Conservation (phyloP, 2,888 invertebrate genomes). For the Sericinus montela region DNA sequence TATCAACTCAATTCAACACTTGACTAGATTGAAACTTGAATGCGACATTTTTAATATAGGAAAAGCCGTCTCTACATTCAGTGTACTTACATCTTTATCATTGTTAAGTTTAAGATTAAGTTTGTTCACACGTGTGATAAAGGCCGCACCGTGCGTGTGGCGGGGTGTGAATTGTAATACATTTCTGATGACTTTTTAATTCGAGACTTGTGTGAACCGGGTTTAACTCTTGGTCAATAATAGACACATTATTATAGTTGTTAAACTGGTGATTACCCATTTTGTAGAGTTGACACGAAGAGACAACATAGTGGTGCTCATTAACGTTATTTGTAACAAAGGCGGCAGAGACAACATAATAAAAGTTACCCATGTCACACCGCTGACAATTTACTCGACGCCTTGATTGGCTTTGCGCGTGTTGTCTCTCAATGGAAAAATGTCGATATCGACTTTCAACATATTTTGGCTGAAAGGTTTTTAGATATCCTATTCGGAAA, state of each 20-base stretch:
- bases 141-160: constrained; percentile 39
- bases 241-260: constrained; percentile 58
- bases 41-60: constrained; percentile 5
- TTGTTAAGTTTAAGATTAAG: constrained; percentile 11
- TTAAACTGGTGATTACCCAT: constrained; percentile 30
- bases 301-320: constrained; percentile 24
- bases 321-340: constrained; percentile 15
- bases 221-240: constrained; percentile 56
- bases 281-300: constrained; percentile 35
- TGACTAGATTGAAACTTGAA: constrained; percentile 22
- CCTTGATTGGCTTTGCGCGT: constrained; percentile 1
- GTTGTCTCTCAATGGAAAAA: neutral
- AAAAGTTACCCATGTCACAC: constrained; percentile 16
- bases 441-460: neutral
- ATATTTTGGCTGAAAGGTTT: too few species aligned
- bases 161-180: constrained; percentile 64
- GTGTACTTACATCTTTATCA: constrained; percentile 5
- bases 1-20: constrained; percentile 21
- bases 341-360: constrained; percentile 14
- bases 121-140: constrained; percentile 9
- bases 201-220: constrained; percentile 63
- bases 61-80: constrained; percentile 14
- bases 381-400: constrained; percentile 16
- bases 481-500: too few species aligned
- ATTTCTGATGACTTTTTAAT: constrained; percentile 76